phyloP scores from a whole-genome alignment of 2,113 vertebrate species.

The Plotosus lineatus region DNA sequence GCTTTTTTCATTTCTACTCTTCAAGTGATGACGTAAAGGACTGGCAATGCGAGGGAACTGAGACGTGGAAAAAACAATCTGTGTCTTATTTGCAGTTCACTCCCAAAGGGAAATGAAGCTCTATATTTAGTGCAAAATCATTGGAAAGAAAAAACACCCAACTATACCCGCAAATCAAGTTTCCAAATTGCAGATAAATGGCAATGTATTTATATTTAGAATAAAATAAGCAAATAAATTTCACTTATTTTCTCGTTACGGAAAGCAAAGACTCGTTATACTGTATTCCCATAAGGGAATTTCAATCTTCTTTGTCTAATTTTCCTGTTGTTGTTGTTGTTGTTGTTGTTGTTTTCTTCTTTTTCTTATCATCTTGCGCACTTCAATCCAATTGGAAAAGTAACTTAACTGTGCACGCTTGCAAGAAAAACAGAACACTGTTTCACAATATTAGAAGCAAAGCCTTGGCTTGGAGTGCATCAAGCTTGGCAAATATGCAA shows the following conservation, averaged over 20 bases:
- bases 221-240: not conserved
- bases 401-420: not conserved
- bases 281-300: not conserved
- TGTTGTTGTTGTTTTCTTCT: too few species aligned
- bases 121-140: constrained; percentile 54
- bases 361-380: not conserved
- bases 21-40: constrained; percentile 31
- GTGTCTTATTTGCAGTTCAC: constrained; percentile 47
- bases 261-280: constrained; percentile 2
- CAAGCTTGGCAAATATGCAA: constrained; percentile 24
- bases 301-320: not conserved
- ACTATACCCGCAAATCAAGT: constrained; percentile 24
- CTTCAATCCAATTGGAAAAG: not conserved
- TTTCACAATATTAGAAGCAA: not conserved
- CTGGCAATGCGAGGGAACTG: constrained; percentile 9
- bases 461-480: not conserved
- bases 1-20: constrained; percentile 23
- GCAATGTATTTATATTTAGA: not conserved
- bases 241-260: not conserved
- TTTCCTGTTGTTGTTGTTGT: too few species aligned
- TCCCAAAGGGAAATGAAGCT: constrained; percentile 36
- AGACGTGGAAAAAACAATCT: constrained; percentile 46
- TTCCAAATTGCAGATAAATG: not conserved
- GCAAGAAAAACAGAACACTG: constrained; percentile 6
- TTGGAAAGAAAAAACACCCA: constrained; percentile 1